Conservation (phyloP, 1,140 invertebrate species). For the honey bee (Apis mellifera) region DNA sequence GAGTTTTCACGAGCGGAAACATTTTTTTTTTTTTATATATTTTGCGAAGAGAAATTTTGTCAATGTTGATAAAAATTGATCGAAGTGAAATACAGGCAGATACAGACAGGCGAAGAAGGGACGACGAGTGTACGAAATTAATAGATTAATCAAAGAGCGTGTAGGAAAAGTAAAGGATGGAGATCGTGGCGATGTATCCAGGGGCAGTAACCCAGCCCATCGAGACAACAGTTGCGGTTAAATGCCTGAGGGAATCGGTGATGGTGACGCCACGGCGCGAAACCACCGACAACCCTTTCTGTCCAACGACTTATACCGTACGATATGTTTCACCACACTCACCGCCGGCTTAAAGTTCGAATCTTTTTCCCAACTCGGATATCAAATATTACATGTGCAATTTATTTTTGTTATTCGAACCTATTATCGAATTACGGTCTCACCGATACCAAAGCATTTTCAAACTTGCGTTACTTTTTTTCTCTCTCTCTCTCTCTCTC, state of each 20-base stretch:
- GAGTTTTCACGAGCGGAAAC: too few species aligned
- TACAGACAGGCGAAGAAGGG: too few species aligned
- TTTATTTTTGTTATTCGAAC: background rate
- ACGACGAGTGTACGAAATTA: background rate
- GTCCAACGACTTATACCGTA: conserved; percentile 2
- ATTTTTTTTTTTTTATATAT: too few species aligned
- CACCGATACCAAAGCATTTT: background rate
- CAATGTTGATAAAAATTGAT: too few species aligned
- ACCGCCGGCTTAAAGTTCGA: conserved; percentile 7
- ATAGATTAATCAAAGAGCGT: background rate
- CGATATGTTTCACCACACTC: conserved; percentile 18
- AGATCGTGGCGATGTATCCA: conserved; percentile 10
- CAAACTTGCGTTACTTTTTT: too few species aligned
- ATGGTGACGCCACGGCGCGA: conserved; percentile 49
- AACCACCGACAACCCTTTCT: conserved; percentile 61
- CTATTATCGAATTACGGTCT: background rate
- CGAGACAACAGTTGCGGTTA: conserved; percentile 80
- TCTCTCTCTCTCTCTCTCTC: background rate
- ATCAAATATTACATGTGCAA: background rate
- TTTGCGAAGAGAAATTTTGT: too few species aligned
- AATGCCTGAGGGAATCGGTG: conserved; percentile 73
- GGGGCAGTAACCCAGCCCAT: conserved; percentile 73
- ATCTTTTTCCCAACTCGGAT: background rate
- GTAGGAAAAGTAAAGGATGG: background rate
- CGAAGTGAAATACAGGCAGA: too few species aligned